phyloP scores from a whole-genome alignment of 2,797 vertebrate genomes.

The Ctenochaetus hawaiiensis region DNA sequence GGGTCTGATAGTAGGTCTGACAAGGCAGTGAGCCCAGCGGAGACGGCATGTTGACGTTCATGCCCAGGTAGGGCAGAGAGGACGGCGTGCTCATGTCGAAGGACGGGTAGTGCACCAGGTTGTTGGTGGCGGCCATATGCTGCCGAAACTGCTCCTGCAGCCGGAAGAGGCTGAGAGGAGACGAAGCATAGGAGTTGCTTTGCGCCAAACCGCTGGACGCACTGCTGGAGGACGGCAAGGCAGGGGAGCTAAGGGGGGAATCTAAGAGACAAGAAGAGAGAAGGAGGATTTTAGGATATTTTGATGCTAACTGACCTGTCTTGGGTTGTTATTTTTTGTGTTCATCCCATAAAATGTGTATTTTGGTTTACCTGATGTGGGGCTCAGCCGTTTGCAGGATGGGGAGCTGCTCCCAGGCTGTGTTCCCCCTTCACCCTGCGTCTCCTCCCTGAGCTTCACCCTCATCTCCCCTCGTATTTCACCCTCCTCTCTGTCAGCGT shows the following conservation, averaged over 20 bases:
- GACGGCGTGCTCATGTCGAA: constrained; percentile 93
- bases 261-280: constrained; percentile 49
- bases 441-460: constrained; percentile 87
- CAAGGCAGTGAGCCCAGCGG: constrained; percentile 95
- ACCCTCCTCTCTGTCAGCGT: constrained; percentile 90
- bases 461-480: constrained; percentile 88
- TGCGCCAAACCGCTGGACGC: constrained; percentile 81
- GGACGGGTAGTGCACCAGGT: constrained; percentile 96
- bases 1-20: constrained; percentile 98
- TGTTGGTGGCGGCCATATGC: constrained; percentile 98
- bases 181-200: constrained; percentile 94
- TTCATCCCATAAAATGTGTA: no score
- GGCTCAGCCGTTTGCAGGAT: constrained; percentile 91
- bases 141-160: constrained; percentile 99
- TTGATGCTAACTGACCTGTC: no score
- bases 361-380: constrained; percentile 90
- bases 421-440: constrained; percentile 88
- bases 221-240: constrained; percentile 87
- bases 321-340: no score
- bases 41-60: constrained; percentile 95
- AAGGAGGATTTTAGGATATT: no score
- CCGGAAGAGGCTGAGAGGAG: constrained; percentile 96
- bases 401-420: constrained; percentile 86
- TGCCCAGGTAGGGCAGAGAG: constrained; percentile 94
- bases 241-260: constrained; percentile 82